These are phyloP conservation scores for Drosophila lacicola DNA, from an alignment of 2,888 invertebrate genomes.

Conservation along the genomic window DNA sequence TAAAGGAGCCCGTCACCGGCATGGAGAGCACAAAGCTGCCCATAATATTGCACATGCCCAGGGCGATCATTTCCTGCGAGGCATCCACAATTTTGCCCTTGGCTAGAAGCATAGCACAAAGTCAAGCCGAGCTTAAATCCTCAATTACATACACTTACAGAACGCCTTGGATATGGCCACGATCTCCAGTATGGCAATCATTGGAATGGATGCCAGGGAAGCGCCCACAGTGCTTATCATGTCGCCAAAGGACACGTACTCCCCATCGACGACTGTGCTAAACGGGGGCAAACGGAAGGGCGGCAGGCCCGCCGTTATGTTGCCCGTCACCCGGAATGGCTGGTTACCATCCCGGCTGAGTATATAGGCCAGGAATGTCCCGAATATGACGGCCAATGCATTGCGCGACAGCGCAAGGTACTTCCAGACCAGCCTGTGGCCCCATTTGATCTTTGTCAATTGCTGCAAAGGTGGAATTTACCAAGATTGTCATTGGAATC, in stretches of 20 bases:
- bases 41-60: conserved; percentile 92
- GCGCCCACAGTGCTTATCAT: conserved; percentile 88
- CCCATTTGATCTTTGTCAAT: conserved; percentile 85
- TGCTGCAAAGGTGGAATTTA: conserved; percentile 83
- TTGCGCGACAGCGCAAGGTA: conserved; percentile 90
- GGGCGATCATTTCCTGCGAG: conserved; percentile 95
- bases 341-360: conserved; percentile 85
- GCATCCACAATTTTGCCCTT: conserved; percentile 92
- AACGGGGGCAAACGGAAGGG: conserved; percentile 90
- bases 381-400: conserved; percentile 91
- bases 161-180: conserved; percentile 93
- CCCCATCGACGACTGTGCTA: conserved; percentile 87
- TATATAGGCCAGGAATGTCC: conserved; percentile 88
- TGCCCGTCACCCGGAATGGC: conserved; percentile 90
- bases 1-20: conserved; percentile 95
- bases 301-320: conserved; percentile 90
- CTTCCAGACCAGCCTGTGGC: conserved; percentile 77
- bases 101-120: conserved; percentile 85
- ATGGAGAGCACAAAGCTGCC: conserved; percentile 94
- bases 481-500: background rate
- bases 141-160: conserved; percentile 86
- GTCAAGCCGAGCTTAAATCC: background rate
- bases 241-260: conserved; percentile 87
- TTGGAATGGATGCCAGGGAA: conserved; percentile 89
- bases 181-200: conserved; percentile 91